Evolutionary conservation across 2,888 invertebrate genomes (phyloP).

Genomic region (Vanessa cardui): DNA sequence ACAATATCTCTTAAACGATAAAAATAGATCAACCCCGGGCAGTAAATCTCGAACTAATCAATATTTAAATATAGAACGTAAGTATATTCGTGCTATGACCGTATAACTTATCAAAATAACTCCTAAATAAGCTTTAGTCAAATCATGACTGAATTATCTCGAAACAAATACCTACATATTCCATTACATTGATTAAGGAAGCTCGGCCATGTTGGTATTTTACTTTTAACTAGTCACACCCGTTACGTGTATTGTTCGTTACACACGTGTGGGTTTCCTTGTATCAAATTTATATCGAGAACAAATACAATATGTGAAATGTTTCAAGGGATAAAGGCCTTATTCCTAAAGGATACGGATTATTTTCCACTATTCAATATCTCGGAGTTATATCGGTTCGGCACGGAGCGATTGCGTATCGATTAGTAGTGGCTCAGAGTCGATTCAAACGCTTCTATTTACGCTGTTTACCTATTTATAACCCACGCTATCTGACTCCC

Average conservation of each 20-base stretch:
- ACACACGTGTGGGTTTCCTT: slow-evolving; percentile 56
- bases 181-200: slow-evolving; percentile 21
- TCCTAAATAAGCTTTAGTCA: neutral
- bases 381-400: slow-evolving; percentile 50
- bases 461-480: slow-evolving; percentile 82
- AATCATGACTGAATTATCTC: neutral
- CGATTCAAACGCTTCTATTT: slow-evolving; percentile 80
- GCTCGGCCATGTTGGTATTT: slow-evolving; percentile 27
- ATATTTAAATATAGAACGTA: no score
- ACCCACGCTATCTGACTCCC: slow-evolving; percentile 68
- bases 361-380: slow-evolving; percentile 44
- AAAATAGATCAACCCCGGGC: neutral
- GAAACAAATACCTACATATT: slow-evolving; percentile 19
- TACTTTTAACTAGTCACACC: slow-evolving; percentile 28
- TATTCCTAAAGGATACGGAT: slow-evolving; percentile 35
- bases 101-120: neutral
- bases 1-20: neutral
- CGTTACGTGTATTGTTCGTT: slow-evolving; percentile 19
- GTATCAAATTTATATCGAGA: slow-evolving; percentile 48
- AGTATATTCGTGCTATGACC: no score
- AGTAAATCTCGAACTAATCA: no score
- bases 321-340: slow-evolving; percentile 27
- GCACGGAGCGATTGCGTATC: slow-evolving; percentile 59
- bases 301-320: slow-evolving; percentile 45
- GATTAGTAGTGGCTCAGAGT: slow-evolving; percentile 75